Conservation (phyloP, 2,888 invertebrate genomes). For the Erebia ligea region DNA sequence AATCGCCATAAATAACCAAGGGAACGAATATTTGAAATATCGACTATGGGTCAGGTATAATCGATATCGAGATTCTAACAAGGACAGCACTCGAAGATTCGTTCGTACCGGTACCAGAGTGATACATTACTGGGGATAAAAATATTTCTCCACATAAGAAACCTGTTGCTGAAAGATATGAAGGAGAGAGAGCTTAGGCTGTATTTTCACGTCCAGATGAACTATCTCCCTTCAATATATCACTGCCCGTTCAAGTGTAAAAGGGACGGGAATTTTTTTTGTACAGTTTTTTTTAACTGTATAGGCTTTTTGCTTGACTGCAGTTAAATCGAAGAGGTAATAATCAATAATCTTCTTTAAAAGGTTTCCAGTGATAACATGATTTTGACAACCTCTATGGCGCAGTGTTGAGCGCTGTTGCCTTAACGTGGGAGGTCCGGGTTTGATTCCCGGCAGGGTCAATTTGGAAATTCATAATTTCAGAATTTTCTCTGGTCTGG, state of each 20-base stretch:
- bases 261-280: slow-evolving; percentile 14
- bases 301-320: not conserved
- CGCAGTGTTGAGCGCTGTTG: too few species aligned
- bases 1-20: slow-evolving; percentile 61
- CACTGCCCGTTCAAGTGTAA: slow-evolving; percentile 19
- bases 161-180: slow-evolving; percentile 74
- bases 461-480: too few species aligned
- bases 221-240: slow-evolving; percentile 30
- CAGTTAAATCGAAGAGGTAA: too few species aligned
- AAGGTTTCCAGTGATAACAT: too few species aligned
- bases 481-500: too few species aligned
- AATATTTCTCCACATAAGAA: slow-evolving; percentile 69
- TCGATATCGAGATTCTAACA: slow-evolving; percentile 48
- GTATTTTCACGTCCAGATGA: slow-evolving; percentile 38
- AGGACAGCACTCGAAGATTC: slow-evolving; percentile 54
- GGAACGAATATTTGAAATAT: slow-evolving; percentile 56
- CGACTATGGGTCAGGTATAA: slow-evolving; percentile 46
- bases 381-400: too few species aligned
- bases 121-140: slow-evolving; percentile 76
- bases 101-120: slow-evolving; percentile 54
- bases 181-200: slow-evolving; percentile 50
- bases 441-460: too few species aligned
- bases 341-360: not conserved
- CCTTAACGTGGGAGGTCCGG: too few species aligned
- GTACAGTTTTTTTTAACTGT: slow-evolving; percentile 15